Evolutionary conservation across 1,140 invertebrate genomes (phyloP).

Genomic region (Lucilia sericata): DNA sequence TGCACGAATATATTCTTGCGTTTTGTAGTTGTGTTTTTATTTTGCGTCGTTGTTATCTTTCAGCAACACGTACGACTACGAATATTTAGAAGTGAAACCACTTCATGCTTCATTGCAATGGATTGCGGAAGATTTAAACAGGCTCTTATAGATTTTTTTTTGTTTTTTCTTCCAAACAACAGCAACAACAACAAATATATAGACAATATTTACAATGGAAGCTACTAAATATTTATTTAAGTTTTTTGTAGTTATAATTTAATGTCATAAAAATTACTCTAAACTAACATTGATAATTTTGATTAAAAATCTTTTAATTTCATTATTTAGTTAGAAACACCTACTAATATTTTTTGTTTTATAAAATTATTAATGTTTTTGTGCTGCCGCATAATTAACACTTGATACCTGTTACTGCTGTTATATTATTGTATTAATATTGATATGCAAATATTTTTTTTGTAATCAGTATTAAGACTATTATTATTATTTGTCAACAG

Average conservation of each 20-base stretch:
- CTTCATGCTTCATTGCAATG: conserved; percentile 1
- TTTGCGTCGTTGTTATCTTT: not conserved
- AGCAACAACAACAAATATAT: too few relatives aligned
- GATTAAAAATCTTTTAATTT: not conserved
- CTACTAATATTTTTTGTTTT: not conserved
- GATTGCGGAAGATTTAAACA: conserved; percentile 6
- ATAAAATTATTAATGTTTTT: not conserved
- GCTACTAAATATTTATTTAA: not conserved
- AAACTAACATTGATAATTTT: not conserved
- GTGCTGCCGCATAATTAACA: not conserved
- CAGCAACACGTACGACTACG: not conserved
- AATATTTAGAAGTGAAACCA: not conserved
- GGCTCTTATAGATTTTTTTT: not conserved
- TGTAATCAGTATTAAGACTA: not conserved
- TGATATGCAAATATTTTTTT: not conserved
- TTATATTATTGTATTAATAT: not conserved
- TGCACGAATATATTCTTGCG: not conserved
- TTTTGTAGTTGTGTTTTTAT: not conserved
- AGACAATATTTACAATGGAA: not conserved
- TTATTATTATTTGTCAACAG: not conserved
- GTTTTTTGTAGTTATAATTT: not conserved
- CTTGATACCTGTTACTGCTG: not conserved
- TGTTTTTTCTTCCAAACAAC: too few relatives aligned
- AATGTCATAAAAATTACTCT: not conserved
- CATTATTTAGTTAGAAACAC: not conserved